Evolutionary conservation across 2,888 invertebrate genomes (phyloP), one percentile per base, ranked within the genome.

Genomic region (Xanthia icteritia): DNA sequence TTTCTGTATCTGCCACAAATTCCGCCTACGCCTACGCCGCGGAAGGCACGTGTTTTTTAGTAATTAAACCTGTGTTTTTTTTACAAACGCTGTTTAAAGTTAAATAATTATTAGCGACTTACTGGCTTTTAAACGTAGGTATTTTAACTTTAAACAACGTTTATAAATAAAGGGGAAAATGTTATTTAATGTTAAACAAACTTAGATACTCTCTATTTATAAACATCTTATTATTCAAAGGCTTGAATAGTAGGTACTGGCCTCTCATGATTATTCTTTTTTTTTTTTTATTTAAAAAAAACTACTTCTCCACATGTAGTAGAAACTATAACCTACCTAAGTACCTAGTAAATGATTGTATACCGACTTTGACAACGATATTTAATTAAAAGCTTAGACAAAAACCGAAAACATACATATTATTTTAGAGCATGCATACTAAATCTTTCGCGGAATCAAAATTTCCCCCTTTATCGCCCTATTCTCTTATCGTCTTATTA

Each of bases 401-500:
- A 20, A 58, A 11, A 68, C 20, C 15, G 42, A 67, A 74, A 68
- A n/a, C 31, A 67, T 5, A 67, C n/a, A 23, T 45, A 48, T 0
- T 42, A 42, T 42, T 42, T 56, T 8, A 61, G 58, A 60, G 36
- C 20, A 31, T 70, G 36, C 70, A 89, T 71, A 85, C 74, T 84
- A 90, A n/a, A 86, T 81, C 88, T 89, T 87, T 79, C 89, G 85
- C 83, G 3, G 71, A 80, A 89, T 84, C 79, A 74, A 78, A 80
- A 82, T 66, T 78, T 71, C 73, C 82, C 84, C 79, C 77, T 79
- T 81, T 81, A 73, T 77, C 79, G 63, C 87, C 88, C 88, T 81
- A 85, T 88, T 88, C 90, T 87, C 89, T 90, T 89, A 92, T 89
- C 88, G 87, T 87, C 91, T 92, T 92, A 94, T 94, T 94, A 93